Base-by-base conservation (phyloP, 2,888 invertebrate genomes). In the Tinea trinotella region DNA sequence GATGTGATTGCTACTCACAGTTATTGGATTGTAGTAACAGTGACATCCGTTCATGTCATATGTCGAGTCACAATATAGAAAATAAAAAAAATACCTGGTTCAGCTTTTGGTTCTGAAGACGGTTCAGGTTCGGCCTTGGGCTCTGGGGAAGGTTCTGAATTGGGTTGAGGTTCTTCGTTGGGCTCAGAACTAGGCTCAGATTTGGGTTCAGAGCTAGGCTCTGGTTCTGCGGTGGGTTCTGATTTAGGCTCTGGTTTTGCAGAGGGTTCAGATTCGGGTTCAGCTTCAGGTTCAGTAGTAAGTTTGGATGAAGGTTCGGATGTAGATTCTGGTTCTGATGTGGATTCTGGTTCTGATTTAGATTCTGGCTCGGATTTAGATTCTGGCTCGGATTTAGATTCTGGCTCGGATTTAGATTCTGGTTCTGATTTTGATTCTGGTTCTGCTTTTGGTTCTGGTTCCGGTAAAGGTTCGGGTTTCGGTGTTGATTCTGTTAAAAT, bases 341-440 rank as follows among this genome's bases (percentile, higher is more conserved):
- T 79, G 1, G 89, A 83, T 59, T 87, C 80, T 1, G 89, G 83
- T 59, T 86, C 79, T 53, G 76, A 76, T 62, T 87, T 83, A 2
- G 68, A 61, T 49, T 65, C 60, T 2, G 71, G 64, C 53, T 66
- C 67, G 0, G 76, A 65, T 62, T 7, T 72, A 60, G 56, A 65
- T n/a, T 15, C 15, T 10, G 36, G 40, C 36, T 53, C 44, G 5
- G 40, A 10, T 9, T 24, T 68, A 1, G 83, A 74, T 58, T 76
- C 80, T 0, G 78, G 70, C 56, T 71, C 74, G 0, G 84, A n/a
- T 62, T 7, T 72, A 60, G 56, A 65, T n/a, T 15, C 15, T 10
- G 36, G 40, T 53, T 53, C 44, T 6, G 40, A 10, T 9, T 24
- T 68, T 1, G 83, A 74, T 58, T 76, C 80, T 0, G 78, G 70